Percentiles rank a stretch among this genome's conserved stretches.
These are phyloP conservation scores for Tupiocoris notatus DNA, from an alignment of 2,888 invertebrate species.

Conservation along the genomic window DNA sequence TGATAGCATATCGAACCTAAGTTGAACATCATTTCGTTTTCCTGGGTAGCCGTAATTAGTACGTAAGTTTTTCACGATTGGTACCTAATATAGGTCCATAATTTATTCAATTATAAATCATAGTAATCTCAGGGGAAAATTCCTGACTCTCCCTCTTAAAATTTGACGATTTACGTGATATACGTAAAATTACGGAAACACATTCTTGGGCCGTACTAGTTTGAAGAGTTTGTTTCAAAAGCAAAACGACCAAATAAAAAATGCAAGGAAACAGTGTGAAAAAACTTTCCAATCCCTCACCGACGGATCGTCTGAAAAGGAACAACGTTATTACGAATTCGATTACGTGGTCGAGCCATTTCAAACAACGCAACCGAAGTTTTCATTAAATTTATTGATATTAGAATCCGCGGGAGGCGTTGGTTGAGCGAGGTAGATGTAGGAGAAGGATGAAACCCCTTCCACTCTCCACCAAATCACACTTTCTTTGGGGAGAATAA, in stretches of 20 bases:
- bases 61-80: too few relatives aligned
- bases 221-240: not conserved
- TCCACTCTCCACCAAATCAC: not conserved
- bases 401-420: not conserved
- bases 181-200: too few relatives aligned
- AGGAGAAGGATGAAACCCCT: not conserved
- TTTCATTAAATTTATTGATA: conserved; percentile 29
- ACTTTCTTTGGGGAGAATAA: not conserved
- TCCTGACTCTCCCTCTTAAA: too few relatives aligned
- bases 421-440: not conserved
- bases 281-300: not conserved
- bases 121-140: too few relatives aligned
- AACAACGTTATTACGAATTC: conserved; percentile 19
- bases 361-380: conserved; percentile 9
- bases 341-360: conserved; percentile 7
- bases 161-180: too few relatives aligned
- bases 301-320: not conserved
- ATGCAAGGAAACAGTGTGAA: not conserved
- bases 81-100: too few relatives aligned
- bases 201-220: too few relatives aligned
- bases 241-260: not conserved
- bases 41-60: too few relatives aligned
- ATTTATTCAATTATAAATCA: too few relatives aligned
- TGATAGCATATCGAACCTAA: too few relatives aligned
- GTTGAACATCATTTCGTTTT: too few relatives aligned